Percentiles rank a stretch among this genome's conserved stretches.
Conservation (phyloP, 92 coral and sea anemone genomes). For the Siderastrea radians region DNA sequence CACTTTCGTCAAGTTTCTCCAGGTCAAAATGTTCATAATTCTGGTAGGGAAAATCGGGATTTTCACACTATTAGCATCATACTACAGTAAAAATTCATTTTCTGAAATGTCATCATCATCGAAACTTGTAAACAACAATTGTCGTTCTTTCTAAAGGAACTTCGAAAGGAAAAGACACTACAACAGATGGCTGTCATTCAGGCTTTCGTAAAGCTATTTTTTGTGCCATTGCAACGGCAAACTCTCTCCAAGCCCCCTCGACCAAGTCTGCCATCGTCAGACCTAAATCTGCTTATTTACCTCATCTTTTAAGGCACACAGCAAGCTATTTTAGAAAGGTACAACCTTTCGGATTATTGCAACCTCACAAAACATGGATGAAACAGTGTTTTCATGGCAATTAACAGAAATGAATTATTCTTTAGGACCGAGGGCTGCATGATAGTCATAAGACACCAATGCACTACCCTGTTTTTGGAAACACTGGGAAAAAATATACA, state of each 20-base stretch:
- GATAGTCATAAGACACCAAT: too few relatives aligned
- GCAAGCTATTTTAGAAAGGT: too few relatives aligned
- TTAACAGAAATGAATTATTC: too few relatives aligned
- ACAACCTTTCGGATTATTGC: too few relatives aligned
- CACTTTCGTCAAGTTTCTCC: conserved; percentile 5
- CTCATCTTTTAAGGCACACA: too few relatives aligned
- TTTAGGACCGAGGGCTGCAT: too few relatives aligned
- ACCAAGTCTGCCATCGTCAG: too few relatives aligned
- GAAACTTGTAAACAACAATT: not conserved
- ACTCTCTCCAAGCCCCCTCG: not conserved
- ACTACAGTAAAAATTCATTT: conserved; percentile 17
- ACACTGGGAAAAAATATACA: too few relatives aligned
- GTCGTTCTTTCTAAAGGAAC: conserved; percentile 11
- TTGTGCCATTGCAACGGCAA: conserved; percentile 31
- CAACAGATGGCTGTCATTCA: not conserved
- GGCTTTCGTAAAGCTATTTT: conserved; percentile 20
- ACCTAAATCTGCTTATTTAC: too few relatives aligned
- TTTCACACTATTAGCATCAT: not conserved
- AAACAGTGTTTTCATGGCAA: too few relatives aligned
- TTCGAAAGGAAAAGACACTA: not conserved
- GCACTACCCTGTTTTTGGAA: too few relatives aligned
- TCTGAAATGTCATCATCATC: conserved; percentile 23
- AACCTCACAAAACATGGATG: too few relatives aligned
- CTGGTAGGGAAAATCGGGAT: conserved; percentile 12
- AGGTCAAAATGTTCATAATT: conserved; percentile 24